These are phyloP conservation scores for Mythimna loreyi DNA, from an alignment of 2,888 invertebrate species.

Conservation along the genomic window DNA sequence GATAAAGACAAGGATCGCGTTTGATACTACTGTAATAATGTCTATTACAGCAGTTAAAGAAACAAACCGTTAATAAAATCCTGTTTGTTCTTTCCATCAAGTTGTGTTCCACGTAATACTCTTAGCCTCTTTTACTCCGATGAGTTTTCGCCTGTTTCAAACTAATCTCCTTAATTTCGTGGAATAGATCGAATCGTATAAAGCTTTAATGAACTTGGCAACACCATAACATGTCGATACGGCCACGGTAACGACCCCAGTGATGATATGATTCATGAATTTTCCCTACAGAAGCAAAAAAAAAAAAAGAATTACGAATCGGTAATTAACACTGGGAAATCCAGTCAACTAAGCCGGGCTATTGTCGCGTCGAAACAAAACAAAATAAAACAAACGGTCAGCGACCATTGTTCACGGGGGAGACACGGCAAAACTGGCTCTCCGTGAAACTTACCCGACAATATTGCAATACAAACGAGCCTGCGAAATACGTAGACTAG, in stretches of 20 bases:
- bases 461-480: slow-evolving; percentile 80
- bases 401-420: slow-evolving; percentile 67
- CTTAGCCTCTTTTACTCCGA: slow-evolving; percentile 56
- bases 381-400: slow-evolving; percentile 78
- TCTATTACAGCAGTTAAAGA: slow-evolving; percentile 3
- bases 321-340: slow-evolving; percentile 78
- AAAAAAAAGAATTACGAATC: slow-evolving; percentile 70
- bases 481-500: slow-evolving; percentile 69
- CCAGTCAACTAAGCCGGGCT: slow-evolving; percentile 73
- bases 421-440: slow-evolving; percentile 64
- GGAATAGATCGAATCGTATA: slow-evolving; percentile 66
- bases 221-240: slow-evolving; percentile 35
- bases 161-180: slow-evolving; percentile 67
- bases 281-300: slow-evolving; percentile 65
- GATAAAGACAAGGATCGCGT: background rate
- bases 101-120: slow-evolving; percentile 39
- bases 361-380: slow-evolving; percentile 75
- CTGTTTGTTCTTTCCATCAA: slow-evolving; percentile 30
- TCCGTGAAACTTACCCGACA: slow-evolving; percentile 74
- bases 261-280: slow-evolving; percentile 72
- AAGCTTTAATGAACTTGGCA: slow-evolving; percentile 66
- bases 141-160: slow-evolving; percentile 63
- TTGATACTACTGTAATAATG: background rate
- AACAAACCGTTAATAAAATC: slow-evolving; percentile 39
- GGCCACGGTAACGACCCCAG: slow-evolving; percentile 24